phyloP scores from a whole-genome alignment of 2,113 vertebrate species.

The Hippocampus mohnikei region DNA sequence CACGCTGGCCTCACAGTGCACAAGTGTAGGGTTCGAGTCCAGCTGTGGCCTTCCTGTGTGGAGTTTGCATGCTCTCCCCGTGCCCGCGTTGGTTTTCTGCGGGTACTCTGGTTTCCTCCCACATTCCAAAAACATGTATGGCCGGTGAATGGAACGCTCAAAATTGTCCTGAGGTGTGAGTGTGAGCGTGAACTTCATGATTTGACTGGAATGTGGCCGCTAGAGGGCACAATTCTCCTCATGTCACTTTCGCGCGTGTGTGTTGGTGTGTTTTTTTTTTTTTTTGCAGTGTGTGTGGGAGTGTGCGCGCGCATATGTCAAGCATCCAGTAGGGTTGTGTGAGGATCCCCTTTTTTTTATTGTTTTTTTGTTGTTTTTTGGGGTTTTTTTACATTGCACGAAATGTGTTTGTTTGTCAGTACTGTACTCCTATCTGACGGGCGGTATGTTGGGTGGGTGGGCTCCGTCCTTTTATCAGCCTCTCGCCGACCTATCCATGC shows the following conservation, averaged over 20 bases:
- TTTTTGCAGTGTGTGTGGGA: not conserved
- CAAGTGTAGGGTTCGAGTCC: too few relatives aligned
- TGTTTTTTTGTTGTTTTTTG: too few relatives aligned
- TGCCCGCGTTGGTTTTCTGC: too few relatives aligned
- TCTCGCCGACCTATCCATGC: constrained; percentile 19
- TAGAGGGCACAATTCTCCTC: constrained; percentile 55
- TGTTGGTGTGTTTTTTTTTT: too few relatives aligned
- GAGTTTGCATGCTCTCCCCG: too few relatives aligned
- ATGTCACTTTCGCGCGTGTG: not conserved
- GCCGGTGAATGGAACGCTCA: too few relatives aligned
- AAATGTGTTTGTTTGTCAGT: constrained; percentile 63
- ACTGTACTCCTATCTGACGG: constrained; percentile 53
- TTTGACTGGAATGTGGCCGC: constrained; percentile 36
- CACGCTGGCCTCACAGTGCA: too few relatives aligned
- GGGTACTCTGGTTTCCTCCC: too few relatives aligned
- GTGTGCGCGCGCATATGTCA: not conserved
- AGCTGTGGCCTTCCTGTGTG: too few relatives aligned
- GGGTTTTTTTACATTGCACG: constrained; percentile 67
- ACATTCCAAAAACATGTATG: too few relatives aligned
- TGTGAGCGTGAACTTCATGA: constrained; percentile 1
- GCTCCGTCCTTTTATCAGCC: constrained; percentile 54
- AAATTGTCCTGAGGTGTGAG: too few relatives aligned
- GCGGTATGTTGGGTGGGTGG: constrained; percentile 67
- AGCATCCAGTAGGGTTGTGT: constrained; percentile 42
- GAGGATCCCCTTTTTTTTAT: constrained; percentile 53